These are phyloP conservation scores for Falco cherrug DNA, from an alignment of 2,797 vertebrate genomes.

Conservation along the genomic window DNA sequence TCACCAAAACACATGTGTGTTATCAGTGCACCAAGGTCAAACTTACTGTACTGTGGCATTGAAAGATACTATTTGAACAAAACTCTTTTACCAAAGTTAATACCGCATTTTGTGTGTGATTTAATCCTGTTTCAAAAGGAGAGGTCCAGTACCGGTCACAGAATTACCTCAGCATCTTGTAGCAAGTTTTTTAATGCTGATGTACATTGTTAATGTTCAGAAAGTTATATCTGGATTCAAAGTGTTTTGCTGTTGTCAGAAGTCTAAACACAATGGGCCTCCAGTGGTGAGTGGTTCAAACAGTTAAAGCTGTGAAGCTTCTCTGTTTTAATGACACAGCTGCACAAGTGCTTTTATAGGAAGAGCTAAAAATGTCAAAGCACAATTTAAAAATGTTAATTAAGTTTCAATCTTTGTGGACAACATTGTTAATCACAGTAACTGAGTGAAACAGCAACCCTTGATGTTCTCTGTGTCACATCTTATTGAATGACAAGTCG, in stretches of 20 bases:
- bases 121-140: not conserved
- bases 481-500: conserved; percentile 11
- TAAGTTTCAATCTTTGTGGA: conserved; percentile 45
- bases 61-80: not conserved
- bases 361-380: conserved; percentile 50
- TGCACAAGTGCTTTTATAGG: not conserved
- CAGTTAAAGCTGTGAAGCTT: not conserved
- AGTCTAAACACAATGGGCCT: not conserved
- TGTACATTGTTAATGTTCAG: not conserved
- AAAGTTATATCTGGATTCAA: not conserved
- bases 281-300: not conserved
- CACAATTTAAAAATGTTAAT: conserved; percentile 60
- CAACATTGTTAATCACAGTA: conserved; percentile 46
- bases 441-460: conserved; percentile 25
- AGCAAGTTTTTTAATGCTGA: not conserved
- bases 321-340: conserved; percentile 4
- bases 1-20: not conserved
- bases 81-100: not conserved
- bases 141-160: not conserved
- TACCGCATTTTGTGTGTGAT: not conserved
- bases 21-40: not conserved
- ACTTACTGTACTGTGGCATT: not conserved
- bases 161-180: not conserved
- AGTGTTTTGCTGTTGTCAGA: not conserved
- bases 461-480: conserved; percentile 33